Evolutionary conservation across 2,888 invertebrate species (phyloP), one percentile per base, ranked within the genome.

Genomic region (Agrotis puta): DNA sequence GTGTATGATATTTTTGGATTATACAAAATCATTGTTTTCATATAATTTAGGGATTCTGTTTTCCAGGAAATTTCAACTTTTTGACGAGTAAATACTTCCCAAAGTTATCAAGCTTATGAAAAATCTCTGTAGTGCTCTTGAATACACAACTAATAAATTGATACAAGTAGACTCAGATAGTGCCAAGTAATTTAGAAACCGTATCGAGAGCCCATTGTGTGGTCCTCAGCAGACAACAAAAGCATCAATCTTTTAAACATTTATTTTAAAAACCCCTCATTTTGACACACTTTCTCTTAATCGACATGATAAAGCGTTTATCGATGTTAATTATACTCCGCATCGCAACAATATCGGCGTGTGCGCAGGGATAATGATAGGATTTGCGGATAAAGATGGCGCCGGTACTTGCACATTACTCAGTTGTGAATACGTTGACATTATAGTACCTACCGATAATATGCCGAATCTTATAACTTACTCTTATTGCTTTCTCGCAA

Each of bases 351-450:
- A 64, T 61, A 66, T 39, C 56, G 48, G 58, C 69, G 72, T 51
- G 48, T 71, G 66, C 65, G 68, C 64, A 59, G 67, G 80, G 63
- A 75, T 88, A 85, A 87, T 86, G 85, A 84, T 75, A 78, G 86
- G 83, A 85, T 82, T 79, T 71, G 82, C 81, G 69, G n/a, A 57
- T 75, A n/a, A 58, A 64, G 57, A 2, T 56, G 77, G 74, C 77
- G 73, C 64, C 59, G 43, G n/a, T 13, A 33, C n/a, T 56, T 20
- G 56, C 7, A 33, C 1, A 20, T 56, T 33, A 56, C 56, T 33
- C n/a, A 56, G 6, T 56, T 33, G n/a, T 56, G 39, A 56, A 14
- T 56, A n/a, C 56, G 56, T 33, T 58, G 22, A 9, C 0, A 45
- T 43, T 43, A 48, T 70, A 69, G 33, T 9, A 27, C 4, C 7